Conservation (phyloP, 1,140 invertebrate genomes). For the Pogonomyrmex barbatus region DNA sequence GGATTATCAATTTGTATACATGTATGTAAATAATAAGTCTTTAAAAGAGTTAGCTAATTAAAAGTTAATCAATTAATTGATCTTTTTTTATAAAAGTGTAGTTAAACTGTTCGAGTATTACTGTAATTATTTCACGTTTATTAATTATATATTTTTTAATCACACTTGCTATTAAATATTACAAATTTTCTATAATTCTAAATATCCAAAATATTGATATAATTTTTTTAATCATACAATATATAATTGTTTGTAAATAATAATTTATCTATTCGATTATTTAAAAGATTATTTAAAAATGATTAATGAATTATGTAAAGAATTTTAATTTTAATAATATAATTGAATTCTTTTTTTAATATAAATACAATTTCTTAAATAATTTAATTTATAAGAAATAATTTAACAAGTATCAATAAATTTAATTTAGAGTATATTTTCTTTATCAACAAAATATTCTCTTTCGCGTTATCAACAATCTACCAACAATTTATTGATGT, state of each 20-base stretch:
- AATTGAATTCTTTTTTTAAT: no score
- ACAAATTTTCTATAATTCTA: not conserved
- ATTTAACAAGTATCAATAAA: not conserved
- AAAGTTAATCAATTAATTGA: not conserved
- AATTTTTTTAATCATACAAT: not conserved
- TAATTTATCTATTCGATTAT: not conserved
- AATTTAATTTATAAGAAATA: not conserved
- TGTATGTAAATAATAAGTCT: not conserved
- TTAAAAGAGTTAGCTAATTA: not conserved
- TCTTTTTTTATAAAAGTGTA: not conserved
- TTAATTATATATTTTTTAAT: not conserved
- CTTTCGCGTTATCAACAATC: not conserved
- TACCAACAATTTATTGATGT: not conserved
- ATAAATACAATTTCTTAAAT: not conserved
- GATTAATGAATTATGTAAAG: not conserved
- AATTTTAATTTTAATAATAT: not conserved
- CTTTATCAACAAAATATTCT: not conserved
- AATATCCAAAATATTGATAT: not conserved
- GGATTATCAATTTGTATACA: not conserved
- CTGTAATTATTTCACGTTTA: not conserved
- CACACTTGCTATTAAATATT: not conserved
- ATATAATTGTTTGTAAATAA: not conserved
- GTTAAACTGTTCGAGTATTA: not conserved
- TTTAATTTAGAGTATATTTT: not conserved
- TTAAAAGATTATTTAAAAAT: not conserved